Conservation (phyloP, 2,888 invertebrate species). For the Heliconius ismenius region DNA sequence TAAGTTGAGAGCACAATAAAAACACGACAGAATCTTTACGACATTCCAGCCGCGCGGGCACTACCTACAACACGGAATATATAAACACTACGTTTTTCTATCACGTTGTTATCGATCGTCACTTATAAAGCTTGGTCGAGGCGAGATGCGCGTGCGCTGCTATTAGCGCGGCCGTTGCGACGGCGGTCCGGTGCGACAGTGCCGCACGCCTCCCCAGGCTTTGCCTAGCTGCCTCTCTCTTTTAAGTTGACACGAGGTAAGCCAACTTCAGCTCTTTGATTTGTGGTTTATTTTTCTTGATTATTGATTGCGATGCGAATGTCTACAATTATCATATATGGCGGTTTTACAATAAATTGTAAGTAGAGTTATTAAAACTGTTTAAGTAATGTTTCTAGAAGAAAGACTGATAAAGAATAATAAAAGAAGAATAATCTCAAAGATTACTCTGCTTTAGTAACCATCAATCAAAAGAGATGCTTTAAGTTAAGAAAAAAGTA, state of each 20-base stretch:
- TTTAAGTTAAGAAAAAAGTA: not conserved
- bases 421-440: too few relatives aligned
- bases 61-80: conserved; percentile 52
- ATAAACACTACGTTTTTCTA: conserved; percentile 51
- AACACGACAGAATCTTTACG: conserved; percentile 48
- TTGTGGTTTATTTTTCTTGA: conserved; percentile 34
- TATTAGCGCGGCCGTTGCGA: conserved; percentile 72
- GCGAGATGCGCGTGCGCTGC: conserved; percentile 62
- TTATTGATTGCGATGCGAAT: conserved; percentile 19
- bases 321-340: not conserved
- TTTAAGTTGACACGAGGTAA: conserved; percentile 62
- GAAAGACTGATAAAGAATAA: not conserved
- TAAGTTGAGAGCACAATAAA: conserved; percentile 45
- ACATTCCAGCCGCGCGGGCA: conserved; percentile 52
- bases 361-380: not conserved
- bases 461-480: too few relatives aligned
- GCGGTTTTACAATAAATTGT: not conserved
- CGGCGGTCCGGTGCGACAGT: conserved; percentile 76
- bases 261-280: conserved; percentile 37
- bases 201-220: conserved; percentile 69
- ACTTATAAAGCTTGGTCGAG: conserved; percentile 33
- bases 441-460: too few relatives aligned
- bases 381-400: not conserved
- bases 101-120: conserved; percentile 45
- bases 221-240: conserved; percentile 79